Evolutionary conservation across 1,140 invertebrate species (phyloP).

Genomic region (Drosophila rhopaloa): DNA sequence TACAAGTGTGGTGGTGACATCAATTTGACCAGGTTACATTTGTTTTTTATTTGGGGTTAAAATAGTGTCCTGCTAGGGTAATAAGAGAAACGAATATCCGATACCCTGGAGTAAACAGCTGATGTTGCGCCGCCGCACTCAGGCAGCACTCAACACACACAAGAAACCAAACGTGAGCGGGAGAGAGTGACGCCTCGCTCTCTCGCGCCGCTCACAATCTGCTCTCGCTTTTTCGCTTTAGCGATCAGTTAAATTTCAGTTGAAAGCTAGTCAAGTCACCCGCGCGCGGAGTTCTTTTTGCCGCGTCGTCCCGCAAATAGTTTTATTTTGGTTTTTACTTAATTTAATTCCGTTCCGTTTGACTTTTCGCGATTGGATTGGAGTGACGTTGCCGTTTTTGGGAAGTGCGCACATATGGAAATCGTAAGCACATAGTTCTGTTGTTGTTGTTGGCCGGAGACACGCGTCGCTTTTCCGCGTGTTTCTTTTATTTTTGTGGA

Average conservation of each 20-base stretch:
- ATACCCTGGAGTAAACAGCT: conserved; percentile 25
- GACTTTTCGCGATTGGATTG: conserved; percentile 30
- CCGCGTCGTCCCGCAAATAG: conserved; percentile 42
- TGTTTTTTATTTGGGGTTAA: too few relatives aligned
- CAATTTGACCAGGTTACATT: too few relatives aligned
- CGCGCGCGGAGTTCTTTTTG: conserved; percentile 44
- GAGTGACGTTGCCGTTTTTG: conserved; percentile 31
- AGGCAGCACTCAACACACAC: neutral
- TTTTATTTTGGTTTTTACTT: conserved; percentile 41
- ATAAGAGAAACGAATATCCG: too few relatives aligned
- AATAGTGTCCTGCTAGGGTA: too few relatives aligned
- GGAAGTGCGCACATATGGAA: conserved; percentile 36
- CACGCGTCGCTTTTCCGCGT: conserved; percentile 29
- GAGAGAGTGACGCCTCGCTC: neutral
- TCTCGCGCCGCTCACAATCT: too few relatives aligned
- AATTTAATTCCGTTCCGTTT: conserved; percentile 21
- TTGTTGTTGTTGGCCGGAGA: conserved; percentile 13
- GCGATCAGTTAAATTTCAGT: conserved; percentile 2
- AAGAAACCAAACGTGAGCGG: neutral
- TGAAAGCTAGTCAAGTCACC: conserved; percentile 10
- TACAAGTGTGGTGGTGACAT: too few relatives aligned
- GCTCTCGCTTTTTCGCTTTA: neutral
- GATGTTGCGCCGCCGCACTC: conserved; percentile 39
- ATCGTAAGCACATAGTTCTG: conserved; percentile 10
- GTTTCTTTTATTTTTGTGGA: conserved; percentile 13